Conservation (phyloP, 2,888 invertebrate genomes). For the Baccha elongata region DNA sequence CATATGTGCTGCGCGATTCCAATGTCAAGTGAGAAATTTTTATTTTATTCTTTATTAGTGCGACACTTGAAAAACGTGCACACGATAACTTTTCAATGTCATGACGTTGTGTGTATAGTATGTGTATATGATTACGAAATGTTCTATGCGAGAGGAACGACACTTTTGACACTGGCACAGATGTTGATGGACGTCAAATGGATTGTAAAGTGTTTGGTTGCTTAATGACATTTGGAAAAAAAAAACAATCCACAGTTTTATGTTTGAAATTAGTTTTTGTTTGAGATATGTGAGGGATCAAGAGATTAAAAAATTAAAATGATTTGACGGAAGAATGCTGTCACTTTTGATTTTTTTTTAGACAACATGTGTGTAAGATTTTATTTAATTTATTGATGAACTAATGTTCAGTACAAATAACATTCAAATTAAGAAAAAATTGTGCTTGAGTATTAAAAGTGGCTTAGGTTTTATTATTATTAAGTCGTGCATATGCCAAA, state of each 20-base stretch:
- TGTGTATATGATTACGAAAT: slow-evolving; percentile 57
- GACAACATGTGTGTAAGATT: background rate
- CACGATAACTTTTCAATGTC: slow-evolving; percentile 73
- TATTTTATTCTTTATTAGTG: slow-evolving; percentile 28
- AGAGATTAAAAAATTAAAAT: slow-evolving; percentile 50
- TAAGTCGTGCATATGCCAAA: no score
- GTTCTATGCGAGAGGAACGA: slow-evolving; percentile 21
- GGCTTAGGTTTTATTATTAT: no score
- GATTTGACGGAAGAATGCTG: slow-evolving; percentile 35
- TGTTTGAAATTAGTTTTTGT: slow-evolving; percentile 5
- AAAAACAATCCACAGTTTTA: background rate
- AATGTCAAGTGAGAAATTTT: slow-evolving; percentile 68
- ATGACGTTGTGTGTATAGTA: slow-evolving; percentile 4
- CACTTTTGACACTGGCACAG: slow-evolving; percentile 42
- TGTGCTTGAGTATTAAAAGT: no score
- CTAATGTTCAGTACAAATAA: background rate
- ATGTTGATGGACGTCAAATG: slow-evolving; percentile 62
- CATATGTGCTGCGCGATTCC: slow-evolving; percentile 28
- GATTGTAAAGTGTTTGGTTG: slow-evolving; percentile 30
- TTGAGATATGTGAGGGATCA: slow-evolving; percentile 30
- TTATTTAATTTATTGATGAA: background rate
- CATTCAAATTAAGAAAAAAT: no score
- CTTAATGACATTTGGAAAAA: slow-evolving; percentile 52
- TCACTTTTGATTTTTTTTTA: background rate
- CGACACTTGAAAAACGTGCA: slow-evolving; percentile 67